These are phyloP conservation scores for Xylocopa sonorina DNA, from an alignment of 1,140 invertebrate species.

Conservation along the genomic window DNA sequence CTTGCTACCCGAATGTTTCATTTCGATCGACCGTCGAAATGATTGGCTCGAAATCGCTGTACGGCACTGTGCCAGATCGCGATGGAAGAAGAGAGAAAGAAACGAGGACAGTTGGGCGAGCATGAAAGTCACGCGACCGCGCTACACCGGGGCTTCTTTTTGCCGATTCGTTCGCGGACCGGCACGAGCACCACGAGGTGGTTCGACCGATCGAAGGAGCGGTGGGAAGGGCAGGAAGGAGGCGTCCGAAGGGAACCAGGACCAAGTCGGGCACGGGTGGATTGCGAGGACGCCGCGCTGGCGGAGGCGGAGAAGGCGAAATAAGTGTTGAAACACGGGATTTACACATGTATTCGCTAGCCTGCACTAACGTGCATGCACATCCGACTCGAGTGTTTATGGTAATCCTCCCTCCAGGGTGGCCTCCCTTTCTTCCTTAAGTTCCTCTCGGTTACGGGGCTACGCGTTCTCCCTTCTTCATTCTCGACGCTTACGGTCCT, in stretches of 20 bases:
- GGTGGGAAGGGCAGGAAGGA: slow-evolving; percentile 46
- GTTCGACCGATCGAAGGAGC: slow-evolving; percentile 29
- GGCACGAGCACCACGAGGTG: slow-evolving; percentile 55
- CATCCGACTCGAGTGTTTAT: slow-evolving; percentile 70
- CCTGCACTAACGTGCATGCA: slow-evolving; percentile 65
- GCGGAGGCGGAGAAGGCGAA: slow-evolving; percentile 51
- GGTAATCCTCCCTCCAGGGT: slow-evolving; percentile 73
- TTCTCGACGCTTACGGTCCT: not conserved
- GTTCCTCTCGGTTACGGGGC: slow-evolving; percentile 58
- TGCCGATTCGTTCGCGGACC: slow-evolving; percentile 62
- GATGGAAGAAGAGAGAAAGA: slow-evolving; percentile 11
- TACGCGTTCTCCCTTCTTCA: slow-evolving; percentile 33
- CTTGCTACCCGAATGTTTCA: too few species aligned
- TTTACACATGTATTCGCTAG: slow-evolving; percentile 77
- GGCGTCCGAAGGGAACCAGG: slow-evolving; percentile 21
- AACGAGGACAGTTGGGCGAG: slow-evolving; percentile 43
- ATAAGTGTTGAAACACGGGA: slow-evolving; percentile 73
- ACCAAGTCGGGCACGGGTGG: too few species aligned
- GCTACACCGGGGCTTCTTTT: slow-evolving; percentile 62
- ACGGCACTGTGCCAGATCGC: slow-evolving; percentile 44
- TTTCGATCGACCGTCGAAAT: not conserved
- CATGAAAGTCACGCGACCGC: slow-evolving; percentile 76
- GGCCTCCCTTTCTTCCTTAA: slow-evolving; percentile 63
- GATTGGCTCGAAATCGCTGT: slow-evolving; percentile 3
- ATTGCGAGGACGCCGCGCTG: not conserved